Conservation (phyloP, 1,140 invertebrate species). For the Colletes gigas region DNA sequence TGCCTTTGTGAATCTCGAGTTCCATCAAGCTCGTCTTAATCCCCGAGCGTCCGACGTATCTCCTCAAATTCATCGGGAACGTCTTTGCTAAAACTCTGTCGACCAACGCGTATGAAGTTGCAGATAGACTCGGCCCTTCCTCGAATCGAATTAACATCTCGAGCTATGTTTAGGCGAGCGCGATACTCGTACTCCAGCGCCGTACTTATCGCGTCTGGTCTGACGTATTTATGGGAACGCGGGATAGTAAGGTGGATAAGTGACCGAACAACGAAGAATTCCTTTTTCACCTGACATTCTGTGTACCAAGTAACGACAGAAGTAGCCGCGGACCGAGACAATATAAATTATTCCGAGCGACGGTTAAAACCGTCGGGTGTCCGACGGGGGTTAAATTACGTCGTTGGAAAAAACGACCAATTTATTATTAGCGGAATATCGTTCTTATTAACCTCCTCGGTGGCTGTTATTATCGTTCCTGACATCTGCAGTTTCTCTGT, state of each 20-base stretch:
- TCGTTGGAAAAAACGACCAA: too few species aligned
- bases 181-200: background rate
- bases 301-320: background rate
- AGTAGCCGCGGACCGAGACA: background rate
- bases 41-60: background rate
- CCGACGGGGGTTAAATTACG: too few species aligned
- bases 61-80: background rate
- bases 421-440: too few species aligned
- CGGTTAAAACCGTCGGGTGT: too few species aligned
- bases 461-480: too few species aligned
- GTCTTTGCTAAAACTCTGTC: background rate
- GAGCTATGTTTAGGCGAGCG: background rate
- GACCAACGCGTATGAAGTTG: background rate
- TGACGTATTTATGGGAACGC: slow-evolving; percentile 2
- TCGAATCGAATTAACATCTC: slow-evolving; percentile 8
- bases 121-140: background rate
- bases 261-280: background rate
- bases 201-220: background rate
- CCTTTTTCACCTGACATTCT: background rate
- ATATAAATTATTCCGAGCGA: background rate
- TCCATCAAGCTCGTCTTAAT: too few species aligned
- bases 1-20: too few species aligned
- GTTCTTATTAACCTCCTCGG: too few species aligned
- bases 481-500: too few species aligned
- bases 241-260: background rate